Percentiles rank a stretch among this genome's conserved stretches.
Evolutionary conservation across 2,113 vertebrate species (phyloP).

Genomic region (Amia ocellicauda): DNA sequence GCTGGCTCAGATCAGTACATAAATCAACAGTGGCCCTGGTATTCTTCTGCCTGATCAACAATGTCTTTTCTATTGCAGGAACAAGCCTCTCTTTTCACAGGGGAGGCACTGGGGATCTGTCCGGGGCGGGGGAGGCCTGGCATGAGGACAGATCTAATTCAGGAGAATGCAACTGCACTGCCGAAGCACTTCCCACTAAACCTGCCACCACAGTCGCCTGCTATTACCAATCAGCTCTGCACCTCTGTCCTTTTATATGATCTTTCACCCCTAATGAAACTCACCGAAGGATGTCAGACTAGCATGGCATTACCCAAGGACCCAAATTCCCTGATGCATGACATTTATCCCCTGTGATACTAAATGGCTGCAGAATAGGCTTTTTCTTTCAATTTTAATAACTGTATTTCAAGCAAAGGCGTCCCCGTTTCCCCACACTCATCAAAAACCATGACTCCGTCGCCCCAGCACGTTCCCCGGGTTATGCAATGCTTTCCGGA

Average conservation of each 20-base stretch:
- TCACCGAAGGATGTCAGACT: neutral
- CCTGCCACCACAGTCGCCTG: neutral
- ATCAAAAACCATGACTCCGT: neutral
- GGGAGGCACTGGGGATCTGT: neutral
- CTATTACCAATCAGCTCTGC: neutral
- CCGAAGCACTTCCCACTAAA: neutral
- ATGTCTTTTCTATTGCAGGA: conserved; percentile 14
- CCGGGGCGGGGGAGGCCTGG: neutral
- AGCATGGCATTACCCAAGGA: neutral
- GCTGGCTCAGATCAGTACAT: conserved; percentile 10
- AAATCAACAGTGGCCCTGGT: neutral
- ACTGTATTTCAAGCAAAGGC: neutral
- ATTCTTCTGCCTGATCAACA: conserved; percentile 5
- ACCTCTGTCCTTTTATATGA: conserved; percentile 1
- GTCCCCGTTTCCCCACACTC: neutral
- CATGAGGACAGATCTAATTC: neutral
- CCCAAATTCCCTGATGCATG: too few relatives aligned
- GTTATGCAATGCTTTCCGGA: neutral
- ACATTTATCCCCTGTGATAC: too few relatives aligned
- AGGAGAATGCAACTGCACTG: neutral
- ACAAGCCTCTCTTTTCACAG: conserved; percentile 7
- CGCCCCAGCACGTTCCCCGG: too few relatives aligned
- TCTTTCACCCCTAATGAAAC: neutral
- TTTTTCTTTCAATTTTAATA: neutral
- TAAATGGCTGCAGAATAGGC: too few relatives aligned